These are phyloP conservation scores for Anser cygnoides DNA, from an alignment of 2,113 vertebrate genomes.

Conservation along the genomic window DNA sequence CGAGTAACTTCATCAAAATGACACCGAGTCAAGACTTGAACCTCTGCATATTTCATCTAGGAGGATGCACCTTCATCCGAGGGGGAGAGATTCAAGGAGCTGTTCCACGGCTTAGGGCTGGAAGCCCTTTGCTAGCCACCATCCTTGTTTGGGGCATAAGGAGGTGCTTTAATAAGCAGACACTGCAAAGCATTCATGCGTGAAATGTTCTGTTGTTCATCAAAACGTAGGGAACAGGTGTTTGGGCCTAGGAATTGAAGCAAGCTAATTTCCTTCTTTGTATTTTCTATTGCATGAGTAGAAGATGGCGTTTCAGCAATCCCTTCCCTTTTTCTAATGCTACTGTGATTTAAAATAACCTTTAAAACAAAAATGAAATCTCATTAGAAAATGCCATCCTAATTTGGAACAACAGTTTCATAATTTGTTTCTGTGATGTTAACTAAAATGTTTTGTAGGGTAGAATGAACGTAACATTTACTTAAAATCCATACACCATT, in stretches of 20 bases:
- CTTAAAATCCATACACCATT: neutral
- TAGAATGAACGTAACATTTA: neutral
- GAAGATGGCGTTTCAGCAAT: neutral
- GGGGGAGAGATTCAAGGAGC: neutral
- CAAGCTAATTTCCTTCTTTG: neutral
- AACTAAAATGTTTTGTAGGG: neutral
- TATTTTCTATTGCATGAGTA: neutral
- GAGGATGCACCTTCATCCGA: neutral
- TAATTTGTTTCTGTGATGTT: conserved; percentile 32
- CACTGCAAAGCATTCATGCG: fast-evolving
- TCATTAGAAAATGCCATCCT: conserved; percentile 61
- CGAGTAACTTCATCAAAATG: neutral
- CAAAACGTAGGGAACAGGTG: neutral
- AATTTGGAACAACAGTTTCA: conserved; percentile 21
- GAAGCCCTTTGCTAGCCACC: neutral
- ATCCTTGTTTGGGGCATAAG: neutral
- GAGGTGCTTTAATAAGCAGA: neutral
- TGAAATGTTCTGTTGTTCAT: neutral
- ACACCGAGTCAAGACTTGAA: neutral
- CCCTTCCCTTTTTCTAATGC: neutral
- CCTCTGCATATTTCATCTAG: fast-evolving
- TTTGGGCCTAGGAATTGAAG: neutral
- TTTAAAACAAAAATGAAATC: conserved; percentile 20
- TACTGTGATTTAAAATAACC: conserved; percentile 15
- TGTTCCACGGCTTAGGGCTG: fast-evolving